Evolutionary conservation across 2,113 vertebrate genomes (phyloP).

Genomic region (Ardeotis arabs): DNA sequence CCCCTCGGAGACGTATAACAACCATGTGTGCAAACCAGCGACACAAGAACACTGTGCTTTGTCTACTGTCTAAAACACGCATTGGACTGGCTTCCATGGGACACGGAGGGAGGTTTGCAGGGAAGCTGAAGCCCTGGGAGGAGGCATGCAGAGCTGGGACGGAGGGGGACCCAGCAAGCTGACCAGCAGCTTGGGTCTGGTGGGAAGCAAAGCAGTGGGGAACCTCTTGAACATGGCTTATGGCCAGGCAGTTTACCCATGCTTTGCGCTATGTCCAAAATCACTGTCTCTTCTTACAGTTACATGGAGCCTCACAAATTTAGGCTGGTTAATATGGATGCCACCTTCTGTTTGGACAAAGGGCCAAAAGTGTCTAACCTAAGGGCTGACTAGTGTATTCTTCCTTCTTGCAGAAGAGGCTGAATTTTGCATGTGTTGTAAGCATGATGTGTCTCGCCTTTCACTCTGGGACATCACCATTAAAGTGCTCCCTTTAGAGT

Average conservation of each 20-base stretch:
- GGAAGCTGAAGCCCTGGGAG: background rate
- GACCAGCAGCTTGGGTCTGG: background rate
- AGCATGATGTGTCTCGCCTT: background rate
- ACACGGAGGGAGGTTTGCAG: background rate
- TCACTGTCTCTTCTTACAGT: background rate
- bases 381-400: background rate
- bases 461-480: background rate
- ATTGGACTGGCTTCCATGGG: background rate
- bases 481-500: background rate
- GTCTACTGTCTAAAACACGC: background rate
- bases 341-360: background rate
- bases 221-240: background rate
- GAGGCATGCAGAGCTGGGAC: background rate
- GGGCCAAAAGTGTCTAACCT: background rate
- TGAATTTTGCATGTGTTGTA: background rate
- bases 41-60: background rate
- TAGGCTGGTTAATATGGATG: background rate
- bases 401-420: background rate
- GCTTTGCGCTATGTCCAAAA: background rate
- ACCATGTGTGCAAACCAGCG: accelerated
- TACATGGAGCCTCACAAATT: accelerated
- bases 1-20: background rate
- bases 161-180: background rate
- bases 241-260: too few species aligned
- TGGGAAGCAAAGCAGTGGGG: background rate